Percentiles rank a stretch among this genome's conserved stretches.
Conservation (phyloP, 2,113 vertebrate species). For the Siphamia tubifer region DNA sequence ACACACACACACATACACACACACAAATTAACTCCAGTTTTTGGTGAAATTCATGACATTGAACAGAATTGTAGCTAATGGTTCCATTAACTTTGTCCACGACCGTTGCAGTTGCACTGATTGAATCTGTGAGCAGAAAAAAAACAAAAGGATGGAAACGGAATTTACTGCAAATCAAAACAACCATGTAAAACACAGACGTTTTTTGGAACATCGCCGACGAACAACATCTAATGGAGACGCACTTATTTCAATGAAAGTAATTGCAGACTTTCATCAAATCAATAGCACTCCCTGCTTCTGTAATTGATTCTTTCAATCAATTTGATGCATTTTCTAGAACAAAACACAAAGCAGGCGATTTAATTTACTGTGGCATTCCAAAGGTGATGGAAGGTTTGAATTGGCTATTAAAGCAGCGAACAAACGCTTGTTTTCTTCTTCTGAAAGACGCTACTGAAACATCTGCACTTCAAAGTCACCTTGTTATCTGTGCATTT, state of each 20-base stretch:
- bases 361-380: conserved; percentile 77
- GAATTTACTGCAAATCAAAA: conserved; percentile 65
- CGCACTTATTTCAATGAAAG: conserved; percentile 75
- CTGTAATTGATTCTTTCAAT: conserved; percentile 79
- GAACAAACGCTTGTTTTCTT: conserved; percentile 72
- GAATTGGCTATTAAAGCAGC: conserved; percentile 75
- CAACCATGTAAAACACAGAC: conserved; percentile 54
- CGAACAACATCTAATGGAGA: conserved; percentile 66
- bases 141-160: conserved; percentile 63
- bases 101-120: conserved; percentile 20
- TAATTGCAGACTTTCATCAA: conserved; percentile 76
- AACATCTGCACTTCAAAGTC: conserved; percentile 75
- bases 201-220: conserved; percentile 48
- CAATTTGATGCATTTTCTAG: conserved; percentile 79
- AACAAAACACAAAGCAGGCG: conserved; percentile 74
- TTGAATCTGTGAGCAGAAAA: conserved; percentile 33
- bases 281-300: conserved; percentile 73
- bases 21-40: too few relatives aligned
- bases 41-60: conserved; percentile 37
- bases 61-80: conserved; percentile 38
- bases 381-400: conserved; percentile 76
- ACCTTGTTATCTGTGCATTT: conserved; percentile 75
- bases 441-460: conserved; percentile 59
- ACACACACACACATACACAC: too few relatives aligned
- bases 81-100: conserved; percentile 41